These are phyloP conservation scores for Callinectes sapidus DNA, from an alignment of 2,888 invertebrate species.

Conservation along the genomic window DNA sequence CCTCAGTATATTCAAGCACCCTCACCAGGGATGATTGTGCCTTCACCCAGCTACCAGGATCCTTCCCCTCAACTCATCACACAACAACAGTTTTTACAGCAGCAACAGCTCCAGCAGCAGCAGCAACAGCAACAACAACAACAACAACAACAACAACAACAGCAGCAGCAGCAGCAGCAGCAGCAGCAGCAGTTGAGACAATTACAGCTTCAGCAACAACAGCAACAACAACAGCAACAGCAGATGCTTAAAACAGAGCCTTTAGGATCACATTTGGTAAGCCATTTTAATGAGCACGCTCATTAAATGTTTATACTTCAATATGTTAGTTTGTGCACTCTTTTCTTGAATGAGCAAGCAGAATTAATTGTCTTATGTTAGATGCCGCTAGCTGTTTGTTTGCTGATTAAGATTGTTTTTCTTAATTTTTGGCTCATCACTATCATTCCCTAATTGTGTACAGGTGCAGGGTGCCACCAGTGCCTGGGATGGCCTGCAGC, in stretches of 20 bases:
- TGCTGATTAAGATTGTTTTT: not conserved
- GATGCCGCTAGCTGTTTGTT: not conserved
- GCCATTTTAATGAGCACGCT: not conserved
- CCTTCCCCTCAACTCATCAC: slow-evolving; percentile 37
- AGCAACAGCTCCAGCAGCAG: slow-evolving; percentile 55
- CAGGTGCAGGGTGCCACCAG: slow-evolving; percentile 43
- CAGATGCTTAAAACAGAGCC: slow-evolving; percentile 35
- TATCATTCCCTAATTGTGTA: not conserved
- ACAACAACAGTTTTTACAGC: slow-evolving; percentile 49
- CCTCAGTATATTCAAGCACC: slow-evolving; percentile 59
- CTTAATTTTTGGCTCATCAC: not conserved
- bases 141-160: slow-evolving; percentile 40
- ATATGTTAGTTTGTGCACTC: not conserved
- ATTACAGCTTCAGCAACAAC: slow-evolving; percentile 40
- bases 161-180: slow-evolving; percentile 54
- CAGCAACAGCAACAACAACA: slow-evolving; percentile 63
- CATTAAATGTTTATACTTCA: no score
- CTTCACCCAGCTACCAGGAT: slow-evolving; percentile 59
- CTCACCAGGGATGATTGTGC: slow-evolving; percentile 66
- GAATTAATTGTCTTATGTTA: not conserved
- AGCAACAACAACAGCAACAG: slow-evolving; percentile 49
- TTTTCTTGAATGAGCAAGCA: not conserved
- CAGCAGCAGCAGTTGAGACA: slow-evolving; percentile 38
- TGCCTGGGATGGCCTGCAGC: slow-evolving; percentile 29
- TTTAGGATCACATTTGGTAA: slow-evolving; percentile 49